Evolutionary conservation across 2,888 invertebrate genomes (phyloP), one percentile per base, ranked within the genome.

Genomic region (Brachyptera risi): DNA sequence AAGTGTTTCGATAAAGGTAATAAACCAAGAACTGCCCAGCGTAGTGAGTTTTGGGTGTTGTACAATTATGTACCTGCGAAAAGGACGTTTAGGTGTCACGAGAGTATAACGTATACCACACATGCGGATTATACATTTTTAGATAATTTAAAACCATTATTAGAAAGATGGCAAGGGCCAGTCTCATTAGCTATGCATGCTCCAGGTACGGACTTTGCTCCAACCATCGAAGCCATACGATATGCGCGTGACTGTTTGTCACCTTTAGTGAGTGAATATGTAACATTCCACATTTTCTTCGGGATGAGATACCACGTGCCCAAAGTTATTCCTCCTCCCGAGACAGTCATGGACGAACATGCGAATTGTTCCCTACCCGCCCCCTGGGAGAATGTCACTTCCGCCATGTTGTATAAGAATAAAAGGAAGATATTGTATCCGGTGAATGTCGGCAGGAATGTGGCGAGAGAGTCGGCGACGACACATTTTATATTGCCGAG

Each of bases 91-190:
- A 80, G 79, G 71, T 93, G 93, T 76, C 88, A 90, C 76, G 91
- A 92, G 75, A 86, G 86, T 67, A 83, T 95, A 66, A 95, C 95
- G 1, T 93, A 94, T 72, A 92, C 94, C 35, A 95, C 95, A 13
- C 95, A 95, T 75, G 92, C 91, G 3, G 94, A 94, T 71, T 92
- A 85, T 77, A 91, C 92, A 68, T 95, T 93, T 78, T 82, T 95
- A 71, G 91, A 94, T 76, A 95, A 96, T 76, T 80, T 94, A 69
- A 83, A 86, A 73, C 91, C 92, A 63, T 79, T 96, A 69, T 78
- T 93, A 72, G 87, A 90, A 73, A 82, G 88, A 77, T 95, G 94
- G 94, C 83, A 85, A 73, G 92, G 92, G 1, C 94, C 94, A 1
- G 79, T 95, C 65, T 92, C 92, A 71, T 80, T 95, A 68, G 90